phyloP scores from a whole-genome alignment of 2,888 invertebrate genomes.

The Trilocha varians region DNA sequence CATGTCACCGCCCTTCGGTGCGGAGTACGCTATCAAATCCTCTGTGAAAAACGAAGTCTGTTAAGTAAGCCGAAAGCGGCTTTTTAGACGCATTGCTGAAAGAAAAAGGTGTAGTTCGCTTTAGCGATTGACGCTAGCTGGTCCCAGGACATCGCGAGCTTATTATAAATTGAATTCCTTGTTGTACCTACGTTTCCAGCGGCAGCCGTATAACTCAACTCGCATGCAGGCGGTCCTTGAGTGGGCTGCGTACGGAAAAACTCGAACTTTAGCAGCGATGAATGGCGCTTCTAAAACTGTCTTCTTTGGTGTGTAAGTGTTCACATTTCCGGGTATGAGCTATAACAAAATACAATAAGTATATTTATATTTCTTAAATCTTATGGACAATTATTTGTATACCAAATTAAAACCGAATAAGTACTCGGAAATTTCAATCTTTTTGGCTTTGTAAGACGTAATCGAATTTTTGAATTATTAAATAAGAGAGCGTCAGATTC shows the following conservation, averaged over 20 bases:
- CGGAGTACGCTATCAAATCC: constrained; percentile 77
- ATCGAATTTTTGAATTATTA: constrained; percentile 6
- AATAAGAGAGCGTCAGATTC: background rate
- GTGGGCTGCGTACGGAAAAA: constrained; percentile 90
- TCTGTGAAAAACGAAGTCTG: constrained; percentile 64
- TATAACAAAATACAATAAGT: constrained; percentile 58
- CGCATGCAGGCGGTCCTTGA: constrained; percentile 93
- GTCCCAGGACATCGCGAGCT: constrained; percentile 47
- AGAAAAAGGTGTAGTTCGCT: constrained; percentile 20
- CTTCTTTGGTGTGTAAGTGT: constrained; percentile 81
- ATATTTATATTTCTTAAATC: too few species aligned
- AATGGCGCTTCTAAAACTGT: constrained; percentile 87
- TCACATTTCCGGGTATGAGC: constrained; percentile 83
- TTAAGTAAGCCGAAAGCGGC: constrained; percentile 39
- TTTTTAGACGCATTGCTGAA: constrained; percentile 30
- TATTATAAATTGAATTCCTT: constrained; percentile 20
- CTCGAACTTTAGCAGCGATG: constrained; percentile 87
- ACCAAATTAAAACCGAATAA: too few species aligned
- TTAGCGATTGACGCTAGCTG: constrained; percentile 29
- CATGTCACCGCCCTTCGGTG: constrained; percentile 76
- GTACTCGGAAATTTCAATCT: constrained; percentile 28
- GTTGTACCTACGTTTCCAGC: constrained; percentile 67
- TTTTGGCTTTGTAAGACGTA: constrained; percentile 17
- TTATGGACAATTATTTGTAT: too few species aligned
- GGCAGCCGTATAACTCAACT: constrained; percentile 92